Percentiles rank a stretch among this genome's conserved stretches.
These are phyloP conservation scores for Listronotus oregonensis DNA, from an alignment of 1,140 invertebrate species.

Conservation along the genomic window DNA sequence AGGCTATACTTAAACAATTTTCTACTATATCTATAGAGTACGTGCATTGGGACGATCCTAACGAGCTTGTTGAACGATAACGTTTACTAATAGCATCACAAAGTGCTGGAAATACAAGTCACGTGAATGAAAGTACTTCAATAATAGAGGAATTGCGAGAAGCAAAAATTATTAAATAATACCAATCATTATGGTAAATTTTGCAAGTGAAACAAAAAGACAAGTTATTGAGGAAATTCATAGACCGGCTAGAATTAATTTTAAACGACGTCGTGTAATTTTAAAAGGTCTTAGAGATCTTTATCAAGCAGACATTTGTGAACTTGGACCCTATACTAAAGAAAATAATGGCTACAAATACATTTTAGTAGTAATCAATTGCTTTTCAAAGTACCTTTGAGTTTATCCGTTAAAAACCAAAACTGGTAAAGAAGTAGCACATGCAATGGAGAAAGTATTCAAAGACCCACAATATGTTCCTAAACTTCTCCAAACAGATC, in stretches of 20 bases:
- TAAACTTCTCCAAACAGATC: constrained; percentile 15
- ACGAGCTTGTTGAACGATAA: too few relatives aligned
- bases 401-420: constrained; percentile 45
- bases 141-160: too few relatives aligned
- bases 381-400: constrained; percentile 48
- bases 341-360: constrained; percentile 46
- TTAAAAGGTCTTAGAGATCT: constrained; percentile 44
- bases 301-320: constrained; percentile 39
- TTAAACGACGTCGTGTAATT: constrained; percentile 47
- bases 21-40: too few relatives aligned
- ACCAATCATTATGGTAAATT: neutral
- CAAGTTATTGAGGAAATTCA: constrained; percentile 7
- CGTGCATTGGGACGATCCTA: too few relatives aligned
- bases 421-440: constrained; percentile 35
- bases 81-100: too few relatives aligned
- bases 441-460: constrained; percentile 37
- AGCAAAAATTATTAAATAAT: neutral
- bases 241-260: constrained; percentile 29
- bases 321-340: constrained; percentile 36
- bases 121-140: too few relatives aligned
- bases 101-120: too few relatives aligned
- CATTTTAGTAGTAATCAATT: constrained; percentile 47
- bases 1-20: too few relatives aligned
- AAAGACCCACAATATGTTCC: constrained; percentile 2
- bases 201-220: neutral